Evolutionary conservation across 2,797 vertebrate genomes (phyloP).

Genomic region (Acomys russatus): DNA sequence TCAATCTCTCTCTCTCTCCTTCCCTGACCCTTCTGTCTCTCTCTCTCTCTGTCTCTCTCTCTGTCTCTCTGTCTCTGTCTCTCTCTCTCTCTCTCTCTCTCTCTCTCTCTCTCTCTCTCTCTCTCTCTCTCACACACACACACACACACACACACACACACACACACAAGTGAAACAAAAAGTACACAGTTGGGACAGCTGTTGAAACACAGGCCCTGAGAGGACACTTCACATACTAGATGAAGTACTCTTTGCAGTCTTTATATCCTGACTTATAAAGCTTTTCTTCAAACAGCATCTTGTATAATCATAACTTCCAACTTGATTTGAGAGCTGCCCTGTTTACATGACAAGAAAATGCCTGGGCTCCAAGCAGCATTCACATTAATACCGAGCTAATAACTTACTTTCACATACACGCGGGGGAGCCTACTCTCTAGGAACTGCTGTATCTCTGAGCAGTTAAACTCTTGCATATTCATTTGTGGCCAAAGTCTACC

Average conservation of each 20-base stretch:
- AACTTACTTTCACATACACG: background rate
- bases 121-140: background rate
- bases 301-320: background rate
- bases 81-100: no score
- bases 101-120: background rate
- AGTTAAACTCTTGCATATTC: background rate
- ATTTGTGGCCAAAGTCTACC: background rate
- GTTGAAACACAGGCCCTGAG: background rate
- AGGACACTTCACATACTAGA: background rate
- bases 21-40: no score
- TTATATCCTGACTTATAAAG: slow-evolving; percentile 28
- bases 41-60: background rate
- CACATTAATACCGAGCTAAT: background rate
- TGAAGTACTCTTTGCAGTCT: background rate
- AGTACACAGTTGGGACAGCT: background rate
- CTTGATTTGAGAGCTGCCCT: background rate
- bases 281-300: background rate
- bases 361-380: background rate
- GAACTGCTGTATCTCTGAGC: background rate
- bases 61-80: background rate
- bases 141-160: background rate
- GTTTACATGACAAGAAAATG: background rate
- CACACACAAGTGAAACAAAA: background rate
- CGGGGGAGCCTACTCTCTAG: background rate
- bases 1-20: no score